Percentiles rank a stretch among this genome's conserved stretches.
Conservation (phyloP, 2,888 invertebrate species). For the Ditylenchus weischeri region DNA sequence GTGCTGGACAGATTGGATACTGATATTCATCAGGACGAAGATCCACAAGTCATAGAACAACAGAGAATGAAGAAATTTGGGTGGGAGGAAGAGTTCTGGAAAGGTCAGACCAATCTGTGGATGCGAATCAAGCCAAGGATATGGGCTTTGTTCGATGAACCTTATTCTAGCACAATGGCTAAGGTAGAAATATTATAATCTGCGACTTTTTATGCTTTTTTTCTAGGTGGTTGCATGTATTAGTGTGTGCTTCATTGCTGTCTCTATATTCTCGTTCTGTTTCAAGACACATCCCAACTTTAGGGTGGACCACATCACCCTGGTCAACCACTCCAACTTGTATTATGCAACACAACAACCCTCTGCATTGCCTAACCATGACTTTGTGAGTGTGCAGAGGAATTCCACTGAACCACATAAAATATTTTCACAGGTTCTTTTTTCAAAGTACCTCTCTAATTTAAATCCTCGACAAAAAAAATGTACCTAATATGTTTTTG, state of each 20-base stretch:
- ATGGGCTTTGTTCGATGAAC: constrained; percentile 98
- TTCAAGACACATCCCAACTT: constrained; percentile 94
- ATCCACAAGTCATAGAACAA: constrained; percentile 69
- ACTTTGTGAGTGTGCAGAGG: constrained; percentile 34
- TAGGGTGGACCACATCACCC: constrained; percentile 64
- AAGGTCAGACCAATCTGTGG: constrained; percentile 72
- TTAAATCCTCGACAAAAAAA: no score
- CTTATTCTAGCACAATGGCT: constrained; percentile 93
- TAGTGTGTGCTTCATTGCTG: constrained; percentile 91
- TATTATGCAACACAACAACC: not conserved
- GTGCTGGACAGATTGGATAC: constrained; percentile 93
- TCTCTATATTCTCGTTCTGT: constrained; percentile 91
- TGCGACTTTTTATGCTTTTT: no score
- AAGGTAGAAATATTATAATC: constrained; percentile 69
- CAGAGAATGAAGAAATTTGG: constrained; percentile 71
- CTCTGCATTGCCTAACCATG: not conserved
- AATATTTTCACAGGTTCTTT: constrained; percentile 45
- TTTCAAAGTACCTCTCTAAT: not conserved
- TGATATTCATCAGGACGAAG: constrained; percentile 69
- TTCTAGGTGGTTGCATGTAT: constrained; percentile 84
- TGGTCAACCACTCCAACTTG: constrained; percentile 11
- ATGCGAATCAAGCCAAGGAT: constrained; percentile 92
- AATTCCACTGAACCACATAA: constrained; percentile 47
- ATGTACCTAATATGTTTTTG: no score
- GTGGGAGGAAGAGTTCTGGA: constrained; percentile 89